Evolutionary conservation across 1,140 invertebrate species (phyloP), one percentile per base, ranked within the genome.

Genomic region (Melanaphis sacchari): DNA sequence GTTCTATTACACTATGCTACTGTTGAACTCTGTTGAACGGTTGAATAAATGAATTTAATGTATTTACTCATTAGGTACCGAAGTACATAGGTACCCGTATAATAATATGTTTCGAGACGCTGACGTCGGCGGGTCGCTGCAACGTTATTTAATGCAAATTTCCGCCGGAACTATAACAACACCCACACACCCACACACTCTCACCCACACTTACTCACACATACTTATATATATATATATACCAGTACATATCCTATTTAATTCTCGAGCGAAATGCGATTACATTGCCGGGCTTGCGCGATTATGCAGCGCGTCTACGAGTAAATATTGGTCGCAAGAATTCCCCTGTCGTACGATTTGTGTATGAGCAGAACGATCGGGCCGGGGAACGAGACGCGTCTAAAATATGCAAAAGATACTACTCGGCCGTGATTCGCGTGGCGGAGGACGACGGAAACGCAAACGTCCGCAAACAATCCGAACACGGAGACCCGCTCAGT

Each of bases 321-420:
- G 82, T 40, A 85, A 85, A 85, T 85, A 41, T 85, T 41, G 59
- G 59, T 66, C 11, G 31, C 59, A 31, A 9, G 11, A 66, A 8
- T 24, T 24, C 22, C 36, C 21, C 46, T 2, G 18, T 59, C 87
- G 87, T 3, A 4, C 1, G 36, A 6, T 22, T 3, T 82, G 36
- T 84, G 38, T 21, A 38, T 21, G 31, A 15, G 59, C 5, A 49
- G 59, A 18, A 18, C n/a, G 31, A 4, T 11, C 31, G 3, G 15
- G 15, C 4, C 3, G 31, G 59, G 31, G 15, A 5, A 43, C 15
- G 15, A 46, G 26, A 85, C 4, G 41, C 24, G 9, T 85, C 41
- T 85, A 85, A 43, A 31, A 43, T 85, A 85, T 43, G 84, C 84
- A 85, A 85, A 85, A 85, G 41, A 85, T 43, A 43, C 40, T 43